phyloP scores from a whole-genome alignment of 2,797 vertebrate genomes.

The Chaunax sp. region DNA sequence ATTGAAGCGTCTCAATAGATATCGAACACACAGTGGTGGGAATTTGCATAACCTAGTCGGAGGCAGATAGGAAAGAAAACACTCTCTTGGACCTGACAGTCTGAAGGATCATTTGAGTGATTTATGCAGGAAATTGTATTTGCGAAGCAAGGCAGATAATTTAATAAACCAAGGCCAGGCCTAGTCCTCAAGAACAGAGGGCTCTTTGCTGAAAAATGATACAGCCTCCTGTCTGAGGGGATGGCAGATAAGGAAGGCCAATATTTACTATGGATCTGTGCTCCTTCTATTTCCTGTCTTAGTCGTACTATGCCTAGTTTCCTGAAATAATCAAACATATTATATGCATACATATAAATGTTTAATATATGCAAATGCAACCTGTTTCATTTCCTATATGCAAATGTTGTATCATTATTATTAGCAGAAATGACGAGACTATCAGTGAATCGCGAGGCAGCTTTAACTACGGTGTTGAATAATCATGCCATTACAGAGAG shows the following conservation, averaged over 20 bases:
- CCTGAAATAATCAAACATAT: conserved; percentile 77
- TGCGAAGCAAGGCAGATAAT: conserved; percentile 83
- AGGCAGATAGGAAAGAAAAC: conserved; percentile 82
- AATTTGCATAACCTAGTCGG: conserved; percentile 83
- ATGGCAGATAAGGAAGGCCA: conserved; percentile 79
- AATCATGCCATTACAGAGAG: conserved; percentile 66
- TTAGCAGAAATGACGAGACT: conserved; percentile 74
- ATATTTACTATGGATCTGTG: conserved; percentile 81
- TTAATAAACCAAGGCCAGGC: conserved; percentile 84
- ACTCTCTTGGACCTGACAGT: conserved; percentile 79
- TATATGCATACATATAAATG: conserved; percentile 78
- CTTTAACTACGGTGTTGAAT: conserved; percentile 67
- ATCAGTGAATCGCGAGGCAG: conserved; percentile 67
- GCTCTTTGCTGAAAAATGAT: conserved; percentile 83
- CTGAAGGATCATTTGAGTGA: conserved; percentile 85
- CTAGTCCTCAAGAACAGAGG: conserved; percentile 78
- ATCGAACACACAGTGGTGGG: conserved; percentile 70
- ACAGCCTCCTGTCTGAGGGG: conserved; percentile 71
- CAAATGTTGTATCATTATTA: conserved; percentile 80
- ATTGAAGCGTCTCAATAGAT: conserved; percentile 80
- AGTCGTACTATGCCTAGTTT: conserved; percentile 68
- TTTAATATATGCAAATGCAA: conserved; percentile 82
- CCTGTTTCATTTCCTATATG: conserved; percentile 82
- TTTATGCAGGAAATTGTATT: conserved; percentile 87
- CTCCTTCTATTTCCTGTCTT: conserved; percentile 81